Evolutionary conservation across 2,113 vertebrate species (phyloP), one percentile per base, ranked within the genome.

Genomic region (Gymnocephalus cernua): DNA sequence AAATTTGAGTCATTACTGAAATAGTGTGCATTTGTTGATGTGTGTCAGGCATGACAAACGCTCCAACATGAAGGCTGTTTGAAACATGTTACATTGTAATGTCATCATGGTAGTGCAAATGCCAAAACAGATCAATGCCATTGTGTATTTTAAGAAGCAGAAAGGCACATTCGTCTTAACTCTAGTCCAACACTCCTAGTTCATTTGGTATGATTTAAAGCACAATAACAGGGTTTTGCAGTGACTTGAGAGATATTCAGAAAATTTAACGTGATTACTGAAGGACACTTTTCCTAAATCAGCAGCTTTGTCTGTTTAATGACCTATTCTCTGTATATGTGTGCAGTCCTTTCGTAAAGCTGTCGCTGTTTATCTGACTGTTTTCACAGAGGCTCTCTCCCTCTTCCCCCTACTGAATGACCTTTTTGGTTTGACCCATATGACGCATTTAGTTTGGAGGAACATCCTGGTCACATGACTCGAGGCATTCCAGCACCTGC

Each of bases 381-480:
- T 84, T 86, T 91, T 88, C 88, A 86, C 80, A 61, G 79, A 85
- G 86, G 53, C 66, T 61, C 74, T 77, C 71, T 85, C 71, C 32
- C 78, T 74, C 69, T 41, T 61, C 88, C 83, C 91, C 88, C 81
- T 63, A 56, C 86, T 27, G 70, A 84, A 76, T 92, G 93, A 94
- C 93, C 93, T 94, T 95, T 93, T 91, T 92, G 86, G 87, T 92
- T 91, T 90, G 92, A 94, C 91, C 93, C 92, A 89, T 72, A 93
- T 94, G 93, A 94, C 90, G 82, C 91, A 92, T 93, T 93, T 93
- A 91, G 94, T 93, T 94, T 93, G 89, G 87, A 94, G 92, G 89
- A 93, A 91, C 90, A 92, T 94, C 84, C 89, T 72, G 74, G 92
- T 94, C 93, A 94, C 86, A 77, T 94, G 94, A 95, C 86, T 66